Evolutionary conservation across 2,113 vertebrate species (phyloP).

Genomic region (Echinops telfairi): DNA sequence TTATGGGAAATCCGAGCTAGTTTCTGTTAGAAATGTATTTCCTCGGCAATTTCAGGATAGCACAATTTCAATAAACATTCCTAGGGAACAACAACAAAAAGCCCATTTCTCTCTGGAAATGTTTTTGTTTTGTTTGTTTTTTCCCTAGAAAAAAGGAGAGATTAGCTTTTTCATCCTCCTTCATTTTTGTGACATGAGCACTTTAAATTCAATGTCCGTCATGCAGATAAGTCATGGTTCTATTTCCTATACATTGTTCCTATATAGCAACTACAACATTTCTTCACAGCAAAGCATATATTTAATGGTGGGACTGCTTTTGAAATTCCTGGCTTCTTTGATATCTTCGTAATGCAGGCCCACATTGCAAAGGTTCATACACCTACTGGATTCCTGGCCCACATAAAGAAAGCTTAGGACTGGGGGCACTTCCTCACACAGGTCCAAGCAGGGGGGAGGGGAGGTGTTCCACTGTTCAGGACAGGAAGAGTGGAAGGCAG

Average conservation of each 20-base stretch:
- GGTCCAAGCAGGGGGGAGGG: constrained; percentile 44
- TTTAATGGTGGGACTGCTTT: not conserved
- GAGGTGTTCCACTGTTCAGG: not conserved
- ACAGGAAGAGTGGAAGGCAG: not conserved
- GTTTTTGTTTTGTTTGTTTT: too few relatives aligned
- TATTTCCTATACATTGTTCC: not conserved
- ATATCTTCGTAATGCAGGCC: not conserved
- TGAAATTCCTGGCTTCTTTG: not conserved
- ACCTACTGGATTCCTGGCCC: constrained; percentile 36
- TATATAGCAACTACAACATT: not conserved
- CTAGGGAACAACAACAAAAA: not conserved
- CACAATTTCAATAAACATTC: not conserved
- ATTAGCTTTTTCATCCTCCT: not conserved
- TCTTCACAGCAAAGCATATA: not conserved
- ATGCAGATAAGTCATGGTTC: not conserved
- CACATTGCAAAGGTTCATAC: constrained; percentile 20
- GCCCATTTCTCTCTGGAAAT: too few relatives aligned
- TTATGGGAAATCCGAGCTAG: not conserved
- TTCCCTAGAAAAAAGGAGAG: too few relatives aligned
- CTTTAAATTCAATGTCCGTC: not conserved
- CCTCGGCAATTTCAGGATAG: not conserved
- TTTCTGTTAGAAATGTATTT: not conserved
- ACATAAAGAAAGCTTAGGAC: constrained; percentile 39
- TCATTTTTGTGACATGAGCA: not conserved
- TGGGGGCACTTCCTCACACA: constrained; percentile 35